Evolutionary conservation across 2,888 invertebrate species (phyloP).

Genomic region (Saturnia japonica): DNA sequence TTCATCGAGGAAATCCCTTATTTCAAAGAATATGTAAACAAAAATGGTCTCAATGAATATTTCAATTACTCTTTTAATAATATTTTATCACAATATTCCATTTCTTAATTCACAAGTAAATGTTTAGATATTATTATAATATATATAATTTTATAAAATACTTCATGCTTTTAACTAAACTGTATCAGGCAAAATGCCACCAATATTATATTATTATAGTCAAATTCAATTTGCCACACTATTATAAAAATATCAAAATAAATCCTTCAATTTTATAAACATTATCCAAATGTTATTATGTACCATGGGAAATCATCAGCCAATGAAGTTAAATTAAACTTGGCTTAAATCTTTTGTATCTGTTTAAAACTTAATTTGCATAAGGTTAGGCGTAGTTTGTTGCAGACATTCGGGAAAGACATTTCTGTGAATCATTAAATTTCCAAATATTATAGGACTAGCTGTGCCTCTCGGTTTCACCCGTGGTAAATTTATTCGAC

Average conservation of each 20-base stretch:
- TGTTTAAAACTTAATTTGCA: not conserved
- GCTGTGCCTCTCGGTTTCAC: too few relatives aligned
- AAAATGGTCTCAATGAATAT: slow-evolving; percentile 17
- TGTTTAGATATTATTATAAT: not conserved
- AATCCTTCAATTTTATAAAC: not conserved
- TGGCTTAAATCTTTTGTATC: not conserved
- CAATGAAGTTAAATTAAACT: slow-evolving; percentile 9
- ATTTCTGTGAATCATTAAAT: not conserved
- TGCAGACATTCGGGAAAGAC: not conserved
- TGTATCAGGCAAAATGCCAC: too few relatives aligned
- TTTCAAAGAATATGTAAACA: slow-evolving; percentile 19
- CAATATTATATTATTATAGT: too few relatives aligned
- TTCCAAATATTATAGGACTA: not conserved
- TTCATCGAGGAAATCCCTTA: slow-evolving; percentile 19
- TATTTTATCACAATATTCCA: not conserved
- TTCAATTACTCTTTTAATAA: slow-evolving; percentile 15
- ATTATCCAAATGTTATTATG: not conserved
- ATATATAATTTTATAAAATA: too few relatives aligned
- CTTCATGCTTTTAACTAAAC: too few relatives aligned
- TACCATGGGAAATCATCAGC: not conserved
- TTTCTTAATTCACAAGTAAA: not conserved
- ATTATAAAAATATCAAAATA: not conserved
- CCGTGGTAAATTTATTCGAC: too few relatives aligned
- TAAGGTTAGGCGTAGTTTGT: slow-evolving; percentile 9
- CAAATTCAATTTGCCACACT: too few relatives aligned